Base-by-base conservation (phyloP, 2,888 invertebrate species). In the Drosophila quinaria region DNA sequence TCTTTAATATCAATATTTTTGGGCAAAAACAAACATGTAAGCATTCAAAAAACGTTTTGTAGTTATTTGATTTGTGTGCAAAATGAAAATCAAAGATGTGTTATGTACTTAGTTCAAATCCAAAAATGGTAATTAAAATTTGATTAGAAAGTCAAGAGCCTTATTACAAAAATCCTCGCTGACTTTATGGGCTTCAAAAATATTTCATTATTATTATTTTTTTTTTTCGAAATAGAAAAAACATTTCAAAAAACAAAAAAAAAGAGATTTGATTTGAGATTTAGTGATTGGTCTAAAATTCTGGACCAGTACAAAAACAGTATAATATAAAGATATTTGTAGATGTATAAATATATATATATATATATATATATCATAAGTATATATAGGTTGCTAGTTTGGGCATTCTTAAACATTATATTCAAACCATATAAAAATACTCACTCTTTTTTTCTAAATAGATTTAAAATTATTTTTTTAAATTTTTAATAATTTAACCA, bases 391-490 rank as follows among this genome's bases (percentile, higher is more conserved):
- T 83, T 69, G 71, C 80, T 85, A 85, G 79, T 67, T 82, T 64
- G 66, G 74, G 87, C 90, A 85, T 90, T 90, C 85, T 85, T 87
- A 86, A 87, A 89, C 83, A 76, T 87, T 85, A 81, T 78, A 88
- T 52, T 66, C 89, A 87, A 90, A 90, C 82, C 81, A 88, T 82
- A 82, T 80, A 81, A 80, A 80, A 90, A 91, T 92, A 92, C 92
- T 92, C 92, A 92, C 92, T 92, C 92, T 93, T 92, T 91, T 91
- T 92, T 85, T 91, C 92, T 92, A 92, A 87, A 89, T 87, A 90
- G 90, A 74, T 88, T 86, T 71, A 75, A 89, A 89, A 85, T 63
- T 17, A 31, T 67, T 61, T 76, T 78, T 70, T 50, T 81, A 70
- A 79, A 74, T 56, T 74, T 73, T 73, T 74, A 85, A 74, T 70